Base-by-base conservation (phyloP, 2,888 invertebrate genomes). In the Amiota minor region DNA sequence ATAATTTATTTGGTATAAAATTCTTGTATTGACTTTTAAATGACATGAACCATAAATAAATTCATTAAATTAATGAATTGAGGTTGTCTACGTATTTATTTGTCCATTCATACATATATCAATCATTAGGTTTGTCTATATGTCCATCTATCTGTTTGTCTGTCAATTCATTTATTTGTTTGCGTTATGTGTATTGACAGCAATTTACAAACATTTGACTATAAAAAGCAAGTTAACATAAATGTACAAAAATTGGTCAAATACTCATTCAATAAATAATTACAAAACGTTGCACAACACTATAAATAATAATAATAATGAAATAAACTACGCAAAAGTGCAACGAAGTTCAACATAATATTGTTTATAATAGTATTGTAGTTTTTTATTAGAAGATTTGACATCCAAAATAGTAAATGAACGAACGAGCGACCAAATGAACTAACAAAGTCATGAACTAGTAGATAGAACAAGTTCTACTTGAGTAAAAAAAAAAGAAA, bases 391-490 rank as follows among this genome's bases (percentile, higher is more conserved):
- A 16, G 12, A 53, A 59, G 1, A 20, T 53, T 53, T 11, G 59
- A 16, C 20, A 20, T 59, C 59, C 11, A 20, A 16, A 18, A 20
- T 16, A 59, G 18, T 18, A 20, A 59, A 59, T 20, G 20, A 50
- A 20, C 59, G 59, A 59, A 10, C 56, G 56, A 10, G 4, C 18
- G 59, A 20, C 20, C 18, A 9, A 59, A 59, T n/a, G 53, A 10
- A 12, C 53, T 12, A 50, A 35, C 35, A 35, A 35, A 35, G 35
- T 35, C 35, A 35, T 35, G 35, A 35, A 35, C 35, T 35, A 35
- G 35, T 50, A 2, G 53, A 50, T 6, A 23, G 35, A 65, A 68
- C 67, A 68, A 23, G 67, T 68, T 68, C 67, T 50, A 68, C 67
- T 68, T 68, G 67, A 50, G 35, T 53, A n/a, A 12, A 53, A 59